Conservation (phyloP, 1,140 invertebrate genomes). For the Epicauta chinensis region DNA sequence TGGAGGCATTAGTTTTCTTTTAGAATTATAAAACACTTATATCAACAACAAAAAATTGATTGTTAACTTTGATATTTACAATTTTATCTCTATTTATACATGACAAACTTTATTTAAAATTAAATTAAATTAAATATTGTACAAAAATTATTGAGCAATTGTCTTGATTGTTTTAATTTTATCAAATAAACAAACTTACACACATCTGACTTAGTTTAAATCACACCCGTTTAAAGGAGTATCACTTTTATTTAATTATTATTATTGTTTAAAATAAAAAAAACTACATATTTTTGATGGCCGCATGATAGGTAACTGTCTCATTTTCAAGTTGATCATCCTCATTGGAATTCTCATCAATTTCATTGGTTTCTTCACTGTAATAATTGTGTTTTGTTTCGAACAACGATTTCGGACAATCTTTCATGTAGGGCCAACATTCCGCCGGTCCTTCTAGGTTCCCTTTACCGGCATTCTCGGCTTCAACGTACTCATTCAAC, state of each 20-base stretch:
- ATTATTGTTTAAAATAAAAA: no score
- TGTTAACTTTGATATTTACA: no score
- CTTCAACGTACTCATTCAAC: conserved; percentile 68
- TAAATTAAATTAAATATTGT: no score
- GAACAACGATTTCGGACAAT: conserved; percentile 77
- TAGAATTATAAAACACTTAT: no score
- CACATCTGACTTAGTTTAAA: conserved; percentile 23
- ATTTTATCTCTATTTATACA: no score
- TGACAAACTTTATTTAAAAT: no score
- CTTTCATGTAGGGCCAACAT: conserved; percentile 76
- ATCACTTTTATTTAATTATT: conserved; percentile 10
- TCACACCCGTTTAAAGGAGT: conserved; percentile 25
- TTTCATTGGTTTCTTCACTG: conserved; percentile 10
- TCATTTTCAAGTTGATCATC: not conserved
- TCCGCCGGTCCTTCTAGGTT: conserved; percentile 57
- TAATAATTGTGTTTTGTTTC: conserved; percentile 52
- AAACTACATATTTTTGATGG: conserved; percentile 24
- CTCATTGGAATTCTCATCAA: conserved; percentile 3
- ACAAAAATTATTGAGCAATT: no score
- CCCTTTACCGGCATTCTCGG: conserved; percentile 66
- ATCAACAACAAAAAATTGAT: no score
- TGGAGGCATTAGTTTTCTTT: no score
- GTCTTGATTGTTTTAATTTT: no score
- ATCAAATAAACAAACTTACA: no score
- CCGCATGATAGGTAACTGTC: conserved; percentile 28